Evolutionary conservation across 2,888 invertebrate species (phyloP).

Genomic region (Drosophila fulvimacula): DNA sequence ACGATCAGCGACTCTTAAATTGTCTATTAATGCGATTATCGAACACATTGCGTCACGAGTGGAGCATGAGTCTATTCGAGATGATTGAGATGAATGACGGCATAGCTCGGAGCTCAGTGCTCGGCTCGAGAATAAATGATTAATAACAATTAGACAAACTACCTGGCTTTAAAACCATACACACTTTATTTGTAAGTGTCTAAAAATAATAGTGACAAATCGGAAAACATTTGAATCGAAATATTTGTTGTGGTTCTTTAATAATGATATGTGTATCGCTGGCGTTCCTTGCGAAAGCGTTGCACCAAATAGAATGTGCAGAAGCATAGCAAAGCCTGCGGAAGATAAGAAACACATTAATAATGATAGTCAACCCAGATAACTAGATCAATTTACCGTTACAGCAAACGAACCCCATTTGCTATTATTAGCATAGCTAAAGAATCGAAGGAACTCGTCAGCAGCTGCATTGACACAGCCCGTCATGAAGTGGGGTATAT

Average conservation of each 20-base stretch:
- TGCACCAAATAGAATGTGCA: constrained; percentile 70
- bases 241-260: constrained; percentile 18
- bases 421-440: constrained; percentile 55
- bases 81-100: constrained; percentile 2
- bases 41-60: constrained; percentile 56
- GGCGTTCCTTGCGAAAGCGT: constrained; percentile 73
- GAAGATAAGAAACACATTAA: constrained; percentile 9
- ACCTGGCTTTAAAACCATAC: neutral
- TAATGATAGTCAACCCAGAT: neutral
- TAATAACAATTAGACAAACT: constrained; percentile 10
- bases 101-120: neutral
- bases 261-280: constrained; percentile 55
- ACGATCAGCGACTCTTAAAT: constrained; percentile 21
- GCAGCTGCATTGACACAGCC: constrained; percentile 69
- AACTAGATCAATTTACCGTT: constrained; percentile 51
- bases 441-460: constrained; percentile 48
- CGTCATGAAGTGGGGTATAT: constrained; percentile 33
- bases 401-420: constrained; percentile 68
- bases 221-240: neutral
- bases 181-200: constrained; percentile 20
- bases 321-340: constrained; percentile 67
- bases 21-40: constrained; percentile 58
- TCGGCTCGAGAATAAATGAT: neutral
- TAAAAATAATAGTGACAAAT: constrained; percentile 7
- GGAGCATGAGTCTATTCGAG: constrained; percentile 10